Percentiles rank a stretch among this genome's conserved stretches.
Evolutionary conservation across 2,113 vertebrate genomes (phyloP).

Genomic region (Archocentrus centrarchus): DNA sequence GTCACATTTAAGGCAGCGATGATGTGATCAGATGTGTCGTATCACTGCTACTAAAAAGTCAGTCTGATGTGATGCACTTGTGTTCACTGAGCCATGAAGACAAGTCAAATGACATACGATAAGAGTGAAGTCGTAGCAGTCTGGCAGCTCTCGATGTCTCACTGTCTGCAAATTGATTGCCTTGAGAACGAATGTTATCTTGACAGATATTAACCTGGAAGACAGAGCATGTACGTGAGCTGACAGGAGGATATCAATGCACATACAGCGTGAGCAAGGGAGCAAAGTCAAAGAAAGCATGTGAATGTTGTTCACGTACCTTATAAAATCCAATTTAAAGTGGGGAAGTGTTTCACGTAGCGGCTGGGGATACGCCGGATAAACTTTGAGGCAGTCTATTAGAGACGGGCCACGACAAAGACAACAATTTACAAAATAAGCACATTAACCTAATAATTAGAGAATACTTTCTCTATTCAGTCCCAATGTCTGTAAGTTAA

Average conservation of each 20-base stretch:
- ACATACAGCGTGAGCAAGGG: neutral
- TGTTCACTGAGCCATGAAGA: neutral
- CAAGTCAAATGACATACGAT: conserved; percentile 77
- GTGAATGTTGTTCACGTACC: conserved; percentile 71
- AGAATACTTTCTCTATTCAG: neutral
- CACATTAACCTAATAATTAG: neutral
- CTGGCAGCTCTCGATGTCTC: conserved; percentile 91
- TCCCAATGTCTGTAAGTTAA: neutral
- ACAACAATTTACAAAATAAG: neutral
- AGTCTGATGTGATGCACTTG: neutral
- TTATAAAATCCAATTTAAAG: conserved; percentile 91
- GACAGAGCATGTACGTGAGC: conserved; percentile 2
- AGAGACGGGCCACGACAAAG: neutral
- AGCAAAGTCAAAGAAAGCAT: neutral
- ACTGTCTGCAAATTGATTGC: conserved; percentile 95
- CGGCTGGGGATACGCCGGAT: conserved; percentile 68
- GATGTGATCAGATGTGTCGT: conserved; percentile 9
- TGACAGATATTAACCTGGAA: conserved; percentile 87
- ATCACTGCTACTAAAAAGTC: neutral
- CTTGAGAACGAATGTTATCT: conserved; percentile 89
- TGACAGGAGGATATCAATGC: neutral
- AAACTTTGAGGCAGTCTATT: conserved; percentile 88
- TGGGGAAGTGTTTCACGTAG: conserved; percentile 69
- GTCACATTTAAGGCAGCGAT: neutral
- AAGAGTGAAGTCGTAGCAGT: conserved; percentile 93